These are phyloP conservation scores for Pollachius pollachius DNA, from an alignment of 2,113 vertebrate genomes.

Conservation along the genomic window DNA sequence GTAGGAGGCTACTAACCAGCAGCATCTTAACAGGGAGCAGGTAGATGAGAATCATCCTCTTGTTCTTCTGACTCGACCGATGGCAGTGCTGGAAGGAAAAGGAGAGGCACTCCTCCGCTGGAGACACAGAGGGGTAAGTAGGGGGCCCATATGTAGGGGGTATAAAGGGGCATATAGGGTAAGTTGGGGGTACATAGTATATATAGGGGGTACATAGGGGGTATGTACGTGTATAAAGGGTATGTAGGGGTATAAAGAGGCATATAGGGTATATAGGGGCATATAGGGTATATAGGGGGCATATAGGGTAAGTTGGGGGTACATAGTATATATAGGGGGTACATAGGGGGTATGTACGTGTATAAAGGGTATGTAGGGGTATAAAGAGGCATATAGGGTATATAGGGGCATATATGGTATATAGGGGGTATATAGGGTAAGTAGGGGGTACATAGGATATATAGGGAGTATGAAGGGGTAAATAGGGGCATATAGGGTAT, in stretches of 20 bases:
- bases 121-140: conserved; percentile 3
- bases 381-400: background rate
- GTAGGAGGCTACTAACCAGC: conserved; percentile 71
- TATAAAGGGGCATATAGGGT: too few species aligned
- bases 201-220: background rate
- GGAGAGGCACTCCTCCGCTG: conserved; percentile 92
- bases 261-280: background rate
- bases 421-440: background rate
- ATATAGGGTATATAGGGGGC: background rate
- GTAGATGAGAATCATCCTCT: conserved; percentile 95
- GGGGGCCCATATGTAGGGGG: too few species aligned
- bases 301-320: background rate
- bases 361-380: background rate
- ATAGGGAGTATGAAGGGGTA: too few species aligned
- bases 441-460: background rate
- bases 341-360: background rate
- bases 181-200: background rate
- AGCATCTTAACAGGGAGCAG: conserved; percentile 97
- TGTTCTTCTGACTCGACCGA: conserved; percentile 93
- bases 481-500: background rate
- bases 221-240: background rate
- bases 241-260: background rate
- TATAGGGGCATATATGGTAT: background rate
- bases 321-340: background rate
- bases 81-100: conserved; percentile 93